A percentile compares a stretch with the other conserved stretches of the same genome.
Evolutionary conservation across 2,888 invertebrate species (phyloP).

Genomic region (Stratiomys singularior): DNA sequence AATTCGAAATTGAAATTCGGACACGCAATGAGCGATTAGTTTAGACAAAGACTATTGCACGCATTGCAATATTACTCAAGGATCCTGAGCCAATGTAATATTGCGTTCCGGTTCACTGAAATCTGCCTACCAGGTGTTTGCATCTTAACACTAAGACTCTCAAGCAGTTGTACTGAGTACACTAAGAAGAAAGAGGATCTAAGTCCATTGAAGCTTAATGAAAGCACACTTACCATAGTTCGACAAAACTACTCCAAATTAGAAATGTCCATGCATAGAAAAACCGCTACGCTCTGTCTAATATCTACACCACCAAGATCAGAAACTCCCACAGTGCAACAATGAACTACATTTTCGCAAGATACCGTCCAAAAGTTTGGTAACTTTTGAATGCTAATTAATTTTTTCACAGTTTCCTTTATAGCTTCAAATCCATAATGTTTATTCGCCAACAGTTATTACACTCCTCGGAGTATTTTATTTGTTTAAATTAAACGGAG

Average conservation of each 20-base stretch:
- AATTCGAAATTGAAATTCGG: no score
- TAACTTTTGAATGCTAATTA: conserved; percentile 6
- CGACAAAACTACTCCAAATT: not conserved
- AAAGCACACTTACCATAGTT: no score
- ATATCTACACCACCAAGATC: not conserved
- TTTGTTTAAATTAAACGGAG: not conserved
- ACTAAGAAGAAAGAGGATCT: no score
- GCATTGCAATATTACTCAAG: no score
- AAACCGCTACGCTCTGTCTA: not conserved
- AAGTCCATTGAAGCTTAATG: no score
- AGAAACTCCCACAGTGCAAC: not conserved
- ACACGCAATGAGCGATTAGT: no score
- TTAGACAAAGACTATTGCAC: no score
- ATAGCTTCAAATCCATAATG: not conserved
- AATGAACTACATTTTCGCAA: conserved; percentile 13
- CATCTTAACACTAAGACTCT: no score
- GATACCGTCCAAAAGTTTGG: not conserved
- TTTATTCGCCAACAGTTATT: conserved; percentile 3
- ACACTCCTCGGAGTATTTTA: not conserved
- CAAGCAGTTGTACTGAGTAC: no score
- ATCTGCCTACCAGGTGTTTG: not conserved
- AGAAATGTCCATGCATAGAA: not conserved
- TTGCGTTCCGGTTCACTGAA: no score
- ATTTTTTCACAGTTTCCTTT: not conserved
- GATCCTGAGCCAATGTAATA: no score